Conservation (phyloP, 1,140 invertebrate species). For the Meloidogyne hapla region DNA sequence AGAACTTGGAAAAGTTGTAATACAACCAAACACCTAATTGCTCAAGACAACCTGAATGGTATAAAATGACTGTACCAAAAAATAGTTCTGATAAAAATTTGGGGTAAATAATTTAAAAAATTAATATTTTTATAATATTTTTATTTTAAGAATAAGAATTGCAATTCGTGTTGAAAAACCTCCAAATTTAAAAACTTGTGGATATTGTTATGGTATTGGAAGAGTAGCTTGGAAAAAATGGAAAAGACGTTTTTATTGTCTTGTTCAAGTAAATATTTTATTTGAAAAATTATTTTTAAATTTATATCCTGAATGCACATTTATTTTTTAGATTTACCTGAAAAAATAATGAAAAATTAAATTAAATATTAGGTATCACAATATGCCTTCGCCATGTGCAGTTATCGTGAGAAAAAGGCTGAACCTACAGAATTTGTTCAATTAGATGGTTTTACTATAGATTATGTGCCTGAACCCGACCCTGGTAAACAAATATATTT, state of each 20-base stretch:
- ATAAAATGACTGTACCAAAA: conserved; percentile 91
- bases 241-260: conserved; percentile 95
- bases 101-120: background rate
- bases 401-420: conserved; percentile 97
- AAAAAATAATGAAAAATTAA: too few species aligned
- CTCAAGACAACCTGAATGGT: conserved; percentile 81
- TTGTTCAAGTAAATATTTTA: conserved; percentile 76
- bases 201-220: conserved; percentile 85
- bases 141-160: conserved; percentile 79
- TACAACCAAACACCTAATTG: conserved; percentile 66
- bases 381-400: conserved; percentile 99
- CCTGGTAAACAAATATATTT: conserved; percentile 71
- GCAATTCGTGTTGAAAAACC: conserved; percentile 97
- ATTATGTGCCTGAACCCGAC: conserved; percentile 88
- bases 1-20: conserved; percentile 64
- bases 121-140: background rate
- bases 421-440: conserved; percentile 99
- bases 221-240: conserved; percentile 99
- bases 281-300: background rate
- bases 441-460: conserved; percentile 95
- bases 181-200: conserved; percentile 85
- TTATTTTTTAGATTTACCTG: too few species aligned
- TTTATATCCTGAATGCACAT: too few species aligned
- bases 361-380: conserved; percentile 76
- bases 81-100: conserved; percentile 90